Base-by-base conservation (phyloP, 2,888 invertebrate species). In the Lepas anatifera region DNA sequence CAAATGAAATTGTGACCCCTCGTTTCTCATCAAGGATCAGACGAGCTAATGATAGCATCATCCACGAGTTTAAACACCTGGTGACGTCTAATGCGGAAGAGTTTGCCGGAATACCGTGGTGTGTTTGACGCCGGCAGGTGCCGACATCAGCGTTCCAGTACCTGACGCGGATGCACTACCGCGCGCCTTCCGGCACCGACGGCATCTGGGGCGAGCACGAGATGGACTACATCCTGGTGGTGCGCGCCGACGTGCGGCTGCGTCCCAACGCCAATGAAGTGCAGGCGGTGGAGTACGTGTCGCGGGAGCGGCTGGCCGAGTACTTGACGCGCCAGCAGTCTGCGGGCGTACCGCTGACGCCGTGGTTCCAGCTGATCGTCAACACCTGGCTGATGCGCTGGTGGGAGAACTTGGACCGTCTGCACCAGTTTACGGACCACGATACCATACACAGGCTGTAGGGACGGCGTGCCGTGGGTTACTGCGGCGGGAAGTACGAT, bases 181-280 rank as follows among this genome's bases (percentile, higher is more conserved):
- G 87, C 76, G 90, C 92, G 1, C 76, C 77, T 18, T 80, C 79
- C 67, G 75, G 76, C 25, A 79, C 78, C 68, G 74, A 78, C 66
- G 76, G 76, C 29, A 63, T 70, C 8, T 99, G 93, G 92, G 98
- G 97, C 11, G 99, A 99, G 81, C 95, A 97, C 79, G 99, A 99
- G 83, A 90, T 99, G 75, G 98, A 98, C 81, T 96, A 99, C 81
- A 89, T 97, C 70, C 82, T 98, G 10, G 87, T 98, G 79, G 81
- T 93, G 67, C 88, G 90, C 77, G 87, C 86, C 76, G 89, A 96
- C 78, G 85, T 92, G 13, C 76, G 77, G 13, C 71, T 80, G 1
- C 75, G 78, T 2, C 89, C 91, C 0, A 98, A 98, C 81, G 83
- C 86, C 0, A 89, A 95, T 78, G 99, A 99, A 84, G 90, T 99